Evolutionary conservation across 2,888 invertebrate species (phyloP).

Genomic region (Leptopterna dolabrata): DNA sequence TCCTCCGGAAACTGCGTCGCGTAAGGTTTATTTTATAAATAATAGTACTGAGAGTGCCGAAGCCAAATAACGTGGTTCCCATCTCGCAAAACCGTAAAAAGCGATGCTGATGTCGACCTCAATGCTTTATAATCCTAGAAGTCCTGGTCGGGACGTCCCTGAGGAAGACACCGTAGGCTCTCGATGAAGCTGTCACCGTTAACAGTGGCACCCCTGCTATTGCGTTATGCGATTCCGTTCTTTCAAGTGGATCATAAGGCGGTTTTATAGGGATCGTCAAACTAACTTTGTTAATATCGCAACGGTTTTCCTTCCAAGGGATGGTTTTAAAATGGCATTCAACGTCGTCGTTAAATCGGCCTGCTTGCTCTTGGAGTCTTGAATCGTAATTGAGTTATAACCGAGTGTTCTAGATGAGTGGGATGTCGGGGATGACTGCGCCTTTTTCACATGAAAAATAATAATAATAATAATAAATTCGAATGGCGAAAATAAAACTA

Average conservation of each 20-base stretch:
- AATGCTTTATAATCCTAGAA: background rate
- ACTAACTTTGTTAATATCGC: background rate
- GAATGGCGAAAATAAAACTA: background rate
- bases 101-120: background rate
- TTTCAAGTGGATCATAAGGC: background rate
- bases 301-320: background rate
- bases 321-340: background rate
- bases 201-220: background rate
- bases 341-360: background rate
- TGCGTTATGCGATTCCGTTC: background rate
- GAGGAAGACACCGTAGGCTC: background rate
- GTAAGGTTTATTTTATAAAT: no score
- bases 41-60: no score
- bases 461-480: background rate
- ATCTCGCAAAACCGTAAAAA: background rate
- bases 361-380: background rate
- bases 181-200: background rate
- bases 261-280: background rate
- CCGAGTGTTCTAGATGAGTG: background rate
- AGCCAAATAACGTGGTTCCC: background rate
- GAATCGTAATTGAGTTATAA: background rate
- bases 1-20: no score
- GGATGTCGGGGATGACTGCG: background rate
- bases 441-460: background rate
- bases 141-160: background rate